These are phyloP conservation scores for Danionella cerebrum DNA, from an alignment of 2,113 vertebrate genomes.

Conservation along the genomic window DNA sequence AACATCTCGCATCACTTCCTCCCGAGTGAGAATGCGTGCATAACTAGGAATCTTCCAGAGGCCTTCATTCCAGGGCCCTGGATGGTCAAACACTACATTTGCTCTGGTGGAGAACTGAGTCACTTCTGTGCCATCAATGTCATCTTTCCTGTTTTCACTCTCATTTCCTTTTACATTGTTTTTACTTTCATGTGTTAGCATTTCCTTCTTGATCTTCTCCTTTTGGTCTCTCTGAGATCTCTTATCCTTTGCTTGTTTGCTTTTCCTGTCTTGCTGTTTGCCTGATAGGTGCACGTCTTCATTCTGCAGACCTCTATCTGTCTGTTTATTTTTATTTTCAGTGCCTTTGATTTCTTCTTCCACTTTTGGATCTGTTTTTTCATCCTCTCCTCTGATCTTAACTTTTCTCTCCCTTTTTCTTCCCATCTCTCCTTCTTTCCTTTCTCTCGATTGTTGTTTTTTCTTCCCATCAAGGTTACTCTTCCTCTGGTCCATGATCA, in stretches of 20 bases:
- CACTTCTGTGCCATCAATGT: conserved; percentile 24
- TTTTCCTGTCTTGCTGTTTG: conserved; percentile 29
- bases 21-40: conserved; percentile 64
- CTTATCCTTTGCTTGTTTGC: conserved; percentile 31
- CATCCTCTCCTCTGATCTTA: neutral
- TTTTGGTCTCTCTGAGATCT: conserved; percentile 28
- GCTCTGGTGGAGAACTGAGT: conserved; percentile 17
- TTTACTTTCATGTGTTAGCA: neutral
- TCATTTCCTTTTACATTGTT: conserved; percentile 8
- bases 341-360: conserved; percentile 1
- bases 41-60: conserved; percentile 80
- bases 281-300: conserved; percentile 14
- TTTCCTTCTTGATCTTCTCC: conserved; percentile 21
- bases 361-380: neutral
- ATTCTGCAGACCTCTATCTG: neutral
- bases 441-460: conserved; percentile 3
- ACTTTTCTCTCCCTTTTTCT: neutral
- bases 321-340: conserved; percentile 11
- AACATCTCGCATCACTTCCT: conserved; percentile 55
- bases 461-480: neutral
- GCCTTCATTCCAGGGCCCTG: conserved; percentile 66
- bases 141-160: neutral
- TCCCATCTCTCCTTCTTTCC: conserved; percentile 28
- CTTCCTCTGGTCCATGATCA: conserved; percentile 31
- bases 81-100: conserved; percentile 66